Evolutionary conservation across 2,113 vertebrate genomes (phyloP), one percentile per base, ranked within the genome.

Genomic region (Sakesphorus luctuosus): DNA sequence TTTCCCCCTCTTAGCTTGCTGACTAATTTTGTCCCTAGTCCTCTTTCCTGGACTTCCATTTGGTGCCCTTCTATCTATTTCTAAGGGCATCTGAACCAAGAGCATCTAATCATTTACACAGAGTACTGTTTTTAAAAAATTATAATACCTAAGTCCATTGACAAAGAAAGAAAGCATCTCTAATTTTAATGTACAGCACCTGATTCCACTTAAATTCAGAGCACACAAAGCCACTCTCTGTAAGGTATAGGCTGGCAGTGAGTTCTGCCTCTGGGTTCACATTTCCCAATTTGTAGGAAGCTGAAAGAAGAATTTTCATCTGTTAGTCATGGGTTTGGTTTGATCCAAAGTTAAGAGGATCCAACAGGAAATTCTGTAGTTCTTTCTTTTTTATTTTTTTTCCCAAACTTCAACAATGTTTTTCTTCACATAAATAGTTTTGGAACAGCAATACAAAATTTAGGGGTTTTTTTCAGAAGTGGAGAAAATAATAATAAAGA

Each of bases 401-500:
- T 49, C 46, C 24, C 23, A 87, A 85, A 90, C 6, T 85, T 83
- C 68, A 79, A 66, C 58, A 76, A 52, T 4, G 10, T 89, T 80
- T 87, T 72, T 85, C 44, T 79, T 79, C 75, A 56, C 67, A 88
- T 73, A 33, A 65, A 49, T 76, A 75, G 26, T 56, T 83, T 96
- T 87, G 63, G 73, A 94, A 72, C 23, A 78, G 50, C 15, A 85
- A 53, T 63, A 46, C 7, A 23, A 56, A 89, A 25, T 33, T 84
- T 80, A 80, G 21, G 50, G 18, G 49, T 61, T 28, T 67, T 86
- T 79, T 82, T 89, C 88, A 84, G 61, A 91, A 75, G 38, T 65
- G 23, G 19, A 85, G n/a, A 38, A 18, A 67, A 58, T 33, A 92
- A 79, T 86, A 96, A 91, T 63, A 79, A 75, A 93, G 92, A 91